Evolutionary conservation across 2,113 vertebrate genomes (phyloP), one percentile per base, ranked within the genome.

Genomic region (Cyprinus carpio): DNA sequence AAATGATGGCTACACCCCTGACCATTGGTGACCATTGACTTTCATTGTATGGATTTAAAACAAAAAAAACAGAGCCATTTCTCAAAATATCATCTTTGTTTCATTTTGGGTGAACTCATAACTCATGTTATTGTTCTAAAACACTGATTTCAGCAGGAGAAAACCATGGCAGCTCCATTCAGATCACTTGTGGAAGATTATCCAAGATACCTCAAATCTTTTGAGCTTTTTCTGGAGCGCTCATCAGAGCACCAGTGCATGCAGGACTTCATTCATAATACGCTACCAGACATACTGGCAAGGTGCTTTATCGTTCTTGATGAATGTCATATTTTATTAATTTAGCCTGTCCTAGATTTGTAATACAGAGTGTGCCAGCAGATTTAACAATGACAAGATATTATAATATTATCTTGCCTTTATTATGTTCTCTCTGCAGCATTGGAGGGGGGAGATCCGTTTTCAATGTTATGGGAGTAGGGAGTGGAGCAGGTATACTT

Each of bases 161-260:
- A 90, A 91, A 89, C 88, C 81, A 93, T 94, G 93, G 91, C 92
- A 12, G 92, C 91, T 75, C 6, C 93, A 7, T 91, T 96, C 87
- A 92, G 84, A 85, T 92, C 91, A 82, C 93, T 97, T 84, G 82
- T 91, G 69, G 81, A 90, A 0, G 94, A 95, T 60, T 93, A 95
- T 82, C 82, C 64, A 69, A 91, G 94, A 75, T 97, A 97, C 82
- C 92, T 92, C 85, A 93, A 93, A 86, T 91, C 93, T 62, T 97
- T 97, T 74, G 91, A 94, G 81, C 60, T 96, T 3, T 97, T 97
- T 89, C 85, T 97, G 93, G 92, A 96, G 40, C 92, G 94, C 78
- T 97, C 96, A 7, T 95, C 96, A 31, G 96, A 97, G 88, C 96
- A 97, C 85, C 93, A 96, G 87, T 95, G 95, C 85, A 96, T 96